Conservation (phyloP, 2,888 invertebrate genomes). For the Psylliodes chrysocephalus region DNA sequence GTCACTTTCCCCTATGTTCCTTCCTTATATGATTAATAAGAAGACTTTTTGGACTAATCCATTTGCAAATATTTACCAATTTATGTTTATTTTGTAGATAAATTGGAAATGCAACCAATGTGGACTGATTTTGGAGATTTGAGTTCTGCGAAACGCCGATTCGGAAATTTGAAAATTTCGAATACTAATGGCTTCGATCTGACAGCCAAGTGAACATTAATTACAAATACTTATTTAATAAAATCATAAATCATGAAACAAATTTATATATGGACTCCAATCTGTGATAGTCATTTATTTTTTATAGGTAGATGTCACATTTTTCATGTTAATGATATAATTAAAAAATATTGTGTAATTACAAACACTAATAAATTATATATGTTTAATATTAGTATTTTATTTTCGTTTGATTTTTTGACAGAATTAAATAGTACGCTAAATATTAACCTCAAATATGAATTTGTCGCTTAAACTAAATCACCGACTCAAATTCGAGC, state of each 20-base stretch:
- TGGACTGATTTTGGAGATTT: conserved; percentile 56
- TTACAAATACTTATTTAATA: conserved; percentile 22
- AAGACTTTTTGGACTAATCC: too few relatives aligned
- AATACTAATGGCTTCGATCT: conserved; percentile 55
- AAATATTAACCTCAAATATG: background rate
- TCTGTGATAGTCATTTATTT: conserved; percentile 49
- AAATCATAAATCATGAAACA: conserved; percentile 1
- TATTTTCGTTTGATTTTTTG: background rate
- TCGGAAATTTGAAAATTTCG: conserved; percentile 51
- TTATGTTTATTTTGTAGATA: conserved; percentile 41
- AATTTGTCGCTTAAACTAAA: background rate
- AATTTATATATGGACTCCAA: conserved; percentile 28
- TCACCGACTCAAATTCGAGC: conserved; percentile 2
- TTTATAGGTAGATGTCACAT: conserved; percentile 43
- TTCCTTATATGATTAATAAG: too few relatives aligned
- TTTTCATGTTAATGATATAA: conserved; percentile 38
- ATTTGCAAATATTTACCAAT: background rate
- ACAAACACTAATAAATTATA: conserved; percentile 29
- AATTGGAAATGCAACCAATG: conserved; percentile 52
- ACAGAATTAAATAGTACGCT: background rate
- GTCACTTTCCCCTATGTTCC: too few relatives aligned
- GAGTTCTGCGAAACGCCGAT: conserved; percentile 52
- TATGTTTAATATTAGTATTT: conserved; percentile 7
- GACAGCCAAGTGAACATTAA: conserved; percentile 55
- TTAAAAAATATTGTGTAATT: conserved; percentile 19